These are phyloP conservation scores for Orius insidiosus DNA, from an alignment of 1,140 invertebrate species.

Conservation along the genomic window DNA sequence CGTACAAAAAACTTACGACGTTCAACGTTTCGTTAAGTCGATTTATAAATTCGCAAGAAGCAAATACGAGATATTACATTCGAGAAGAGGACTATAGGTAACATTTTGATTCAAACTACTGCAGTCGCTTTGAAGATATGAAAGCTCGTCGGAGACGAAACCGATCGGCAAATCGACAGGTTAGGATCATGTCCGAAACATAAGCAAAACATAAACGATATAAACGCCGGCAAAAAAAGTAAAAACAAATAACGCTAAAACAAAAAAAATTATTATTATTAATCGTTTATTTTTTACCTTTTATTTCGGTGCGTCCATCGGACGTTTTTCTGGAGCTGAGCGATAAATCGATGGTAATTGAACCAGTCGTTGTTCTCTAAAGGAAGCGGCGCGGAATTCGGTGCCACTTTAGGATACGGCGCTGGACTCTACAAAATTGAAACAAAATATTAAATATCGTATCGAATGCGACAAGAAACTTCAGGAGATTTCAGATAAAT, in stretches of 20 bases:
- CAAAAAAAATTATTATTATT: no score
- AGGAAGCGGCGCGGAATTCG: constrained; percentile 1
- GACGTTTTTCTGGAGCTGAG: constrained; percentile 16
- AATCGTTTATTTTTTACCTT: no score
- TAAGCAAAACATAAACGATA: constrained; percentile 62
- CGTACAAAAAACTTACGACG: constrained; percentile 8
- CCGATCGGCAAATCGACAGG: constrained; percentile 43
- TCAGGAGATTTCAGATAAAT: no score
- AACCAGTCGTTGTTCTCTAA: constrained; percentile 10
- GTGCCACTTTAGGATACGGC: background rate
- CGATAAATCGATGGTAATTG: constrained; percentile 15
- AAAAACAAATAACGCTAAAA: constrained; percentile 61
- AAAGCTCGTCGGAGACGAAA: constrained; percentile 54
- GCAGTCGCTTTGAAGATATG: constrained; percentile 26
- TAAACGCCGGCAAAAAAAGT: constrained; percentile 58
- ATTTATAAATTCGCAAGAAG: constrained; percentile 15
- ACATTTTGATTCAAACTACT: constrained; percentile 22
- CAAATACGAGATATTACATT: constrained; percentile 6
- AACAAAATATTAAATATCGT: constrained; percentile 2
- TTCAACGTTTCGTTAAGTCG: constrained; percentile 5
- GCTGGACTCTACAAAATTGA: background rate
- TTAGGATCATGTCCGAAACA: constrained; percentile 62
- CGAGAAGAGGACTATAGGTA: constrained; percentile 8
- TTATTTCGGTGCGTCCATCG: constrained; percentile 15
- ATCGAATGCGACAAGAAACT: no score